These are phyloP conservation scores for Morus bassanus DNA, from an alignment of 2,797 vertebrate genomes.

Conservation along the genomic window DNA sequence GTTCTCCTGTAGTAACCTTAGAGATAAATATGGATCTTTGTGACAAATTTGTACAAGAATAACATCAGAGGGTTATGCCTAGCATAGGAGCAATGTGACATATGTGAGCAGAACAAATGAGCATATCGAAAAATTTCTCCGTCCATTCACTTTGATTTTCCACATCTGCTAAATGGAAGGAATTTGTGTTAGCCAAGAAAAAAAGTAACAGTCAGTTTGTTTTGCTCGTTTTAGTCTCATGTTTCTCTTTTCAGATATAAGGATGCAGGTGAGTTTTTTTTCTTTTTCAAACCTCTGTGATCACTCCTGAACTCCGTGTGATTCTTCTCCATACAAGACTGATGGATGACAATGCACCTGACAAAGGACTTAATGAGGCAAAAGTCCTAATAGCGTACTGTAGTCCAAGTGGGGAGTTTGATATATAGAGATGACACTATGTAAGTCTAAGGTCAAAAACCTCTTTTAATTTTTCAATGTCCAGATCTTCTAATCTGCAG, in stretches of 20 bases:
- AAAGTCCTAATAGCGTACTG: neutral
- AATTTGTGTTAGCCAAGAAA: neutral
- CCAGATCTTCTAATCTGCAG: neutral
- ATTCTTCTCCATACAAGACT: neutral
- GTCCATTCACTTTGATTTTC: neutral
- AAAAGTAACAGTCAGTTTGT: neutral
- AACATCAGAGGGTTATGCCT: neutral
- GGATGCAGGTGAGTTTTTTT: neutral
- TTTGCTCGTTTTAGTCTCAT: neutral
- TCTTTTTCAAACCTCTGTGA: neutral
- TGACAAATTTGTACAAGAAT: neutral
- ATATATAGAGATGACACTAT: neutral
- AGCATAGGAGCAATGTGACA: neutral
- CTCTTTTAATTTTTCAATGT: neutral
- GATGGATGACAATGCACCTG: neutral
- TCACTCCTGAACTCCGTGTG: neutral
- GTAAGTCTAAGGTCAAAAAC: neutral
- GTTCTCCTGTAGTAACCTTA: neutral
- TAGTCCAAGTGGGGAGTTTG: neutral
- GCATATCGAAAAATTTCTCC: neutral
- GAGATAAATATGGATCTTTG: neutral
- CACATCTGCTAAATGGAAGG: neutral
- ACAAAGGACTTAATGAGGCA: neutral
- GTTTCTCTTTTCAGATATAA: neutral
- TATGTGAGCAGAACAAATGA: neutral